Conservation (phyloP, 2,113 vertebrate species). For the Boleophthalmus pectinirostris region DNA sequence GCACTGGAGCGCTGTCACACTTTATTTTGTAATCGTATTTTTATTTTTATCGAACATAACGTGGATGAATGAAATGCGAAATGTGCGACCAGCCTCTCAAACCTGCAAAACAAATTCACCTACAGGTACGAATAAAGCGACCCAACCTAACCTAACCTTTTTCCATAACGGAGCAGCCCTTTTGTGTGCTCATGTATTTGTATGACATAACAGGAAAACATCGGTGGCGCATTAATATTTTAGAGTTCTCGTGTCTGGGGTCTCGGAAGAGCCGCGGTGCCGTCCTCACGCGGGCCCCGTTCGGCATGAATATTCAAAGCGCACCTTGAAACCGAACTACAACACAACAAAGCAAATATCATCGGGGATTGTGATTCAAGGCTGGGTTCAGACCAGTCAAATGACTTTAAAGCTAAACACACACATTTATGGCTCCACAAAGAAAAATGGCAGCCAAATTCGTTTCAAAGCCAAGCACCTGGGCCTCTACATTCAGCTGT, state of each 20-base stretch:
- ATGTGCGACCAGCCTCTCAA: too few relatives aligned
- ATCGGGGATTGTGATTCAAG: conserved; percentile 24
- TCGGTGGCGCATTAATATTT: conserved; percentile 1
- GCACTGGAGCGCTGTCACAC: too few relatives aligned
- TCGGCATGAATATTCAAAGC: conserved; percentile 47
- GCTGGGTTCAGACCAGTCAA: conserved; percentile 26
- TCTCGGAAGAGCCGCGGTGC: conserved; percentile 11
- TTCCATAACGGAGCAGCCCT: too few relatives aligned
- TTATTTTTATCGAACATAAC: too few relatives aligned
- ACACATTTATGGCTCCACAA: conserved; percentile 5
- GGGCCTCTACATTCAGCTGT: conserved; percentile 3
- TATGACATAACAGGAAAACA: too few relatives aligned
- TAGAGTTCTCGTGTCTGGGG: conserved; percentile 8
- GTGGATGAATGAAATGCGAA: too few relatives aligned
- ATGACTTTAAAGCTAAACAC: conserved; percentile 13
- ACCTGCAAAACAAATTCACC: too few relatives aligned
- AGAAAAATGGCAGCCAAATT: conserved; percentile 2
- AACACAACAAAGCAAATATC: conserved; percentile 27
- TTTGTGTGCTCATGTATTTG: too few relatives aligned
- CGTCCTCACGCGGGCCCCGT: conserved; percentile 37
- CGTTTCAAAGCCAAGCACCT: neutral
- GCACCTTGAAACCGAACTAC: conserved; percentile 34
- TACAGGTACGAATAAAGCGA: too few relatives aligned
- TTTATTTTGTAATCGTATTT: too few relatives aligned
- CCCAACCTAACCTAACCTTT: too few relatives aligned